Percentiles rank a stretch among this genome's conserved stretches.
These are phyloP conservation scores for Drosophila neonasuta DNA, from an alignment of 2,888 invertebrate genomes.

Conservation along the genomic window DNA sequence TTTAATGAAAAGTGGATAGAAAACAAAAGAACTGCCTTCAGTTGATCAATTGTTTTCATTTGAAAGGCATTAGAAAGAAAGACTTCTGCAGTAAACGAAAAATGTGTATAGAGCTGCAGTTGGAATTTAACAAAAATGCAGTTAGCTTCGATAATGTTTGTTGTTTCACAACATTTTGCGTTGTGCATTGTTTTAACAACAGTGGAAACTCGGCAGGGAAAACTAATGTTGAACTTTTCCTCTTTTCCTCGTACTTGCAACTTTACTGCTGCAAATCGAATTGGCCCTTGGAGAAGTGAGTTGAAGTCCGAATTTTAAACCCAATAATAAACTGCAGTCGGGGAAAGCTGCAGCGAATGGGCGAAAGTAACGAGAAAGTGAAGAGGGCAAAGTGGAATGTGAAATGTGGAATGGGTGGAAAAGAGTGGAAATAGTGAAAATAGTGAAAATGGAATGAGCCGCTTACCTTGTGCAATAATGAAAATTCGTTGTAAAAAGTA, in stretches of 20 bases:
- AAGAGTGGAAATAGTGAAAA: background rate
- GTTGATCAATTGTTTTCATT: slow-evolving; percentile 7
- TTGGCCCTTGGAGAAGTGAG: slow-evolving; percentile 14
- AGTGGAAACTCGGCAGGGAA: background rate
- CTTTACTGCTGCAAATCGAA: slow-evolving; percentile 25
- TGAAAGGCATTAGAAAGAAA: background rate
- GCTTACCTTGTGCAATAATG: slow-evolving; percentile 72
- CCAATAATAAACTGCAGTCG: slow-evolving; percentile 51
- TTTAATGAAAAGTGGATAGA: background rate
- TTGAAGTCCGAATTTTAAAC: slow-evolving; percentile 27
- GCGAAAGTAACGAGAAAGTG: slow-evolving; percentile 22
- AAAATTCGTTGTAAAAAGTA: slow-evolving; percentile 75
- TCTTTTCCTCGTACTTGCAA: slow-evolving; percentile 9
- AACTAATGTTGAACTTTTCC: slow-evolving; percentile 30
- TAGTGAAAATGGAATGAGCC: slow-evolving; percentile 23
- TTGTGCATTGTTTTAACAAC: slow-evolving; percentile 14
- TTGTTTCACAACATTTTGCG: slow-evolving; percentile 11
- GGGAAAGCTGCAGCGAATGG: slow-evolving; percentile 18
- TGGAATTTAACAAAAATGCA: slow-evolving; percentile 17
- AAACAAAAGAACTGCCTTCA: background rate
- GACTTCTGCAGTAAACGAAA: slow-evolving; percentile 1
- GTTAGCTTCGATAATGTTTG: background rate
- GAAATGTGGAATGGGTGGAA: background rate
- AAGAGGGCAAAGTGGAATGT: background rate
- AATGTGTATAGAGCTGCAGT: slow-evolving; percentile 1